Base-by-base conservation (phyloP, 2,113 vertebrate species). In the Ceyx margarethae region DNA sequence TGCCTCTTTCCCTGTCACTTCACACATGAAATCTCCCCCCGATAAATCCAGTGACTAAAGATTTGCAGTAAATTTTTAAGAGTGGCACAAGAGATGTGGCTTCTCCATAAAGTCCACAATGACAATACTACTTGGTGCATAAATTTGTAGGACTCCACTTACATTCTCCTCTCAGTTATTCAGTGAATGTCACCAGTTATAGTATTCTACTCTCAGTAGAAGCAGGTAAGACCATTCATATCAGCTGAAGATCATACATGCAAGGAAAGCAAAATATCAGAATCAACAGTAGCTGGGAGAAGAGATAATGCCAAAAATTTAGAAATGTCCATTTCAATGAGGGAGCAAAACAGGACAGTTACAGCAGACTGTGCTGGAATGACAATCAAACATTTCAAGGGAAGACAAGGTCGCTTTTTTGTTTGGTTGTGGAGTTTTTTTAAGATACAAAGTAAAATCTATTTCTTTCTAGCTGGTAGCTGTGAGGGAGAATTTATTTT, bases 291-390 rank as follows among this genome's bases (percentile, higher is more conserved):
- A 61, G 6, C 20, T 85, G 60, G 9, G 29, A 82, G 35, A 33
- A 77, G 60, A 85, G 46, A 67, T 13, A 7, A 42, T 64, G 16
- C n/a, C 37, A 80, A 83, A 91, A 77, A 77, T 53, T 60, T 69
- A 66, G 48, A 61, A 95, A 83, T 51, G 62, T 64, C 42, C 18
- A 17, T 60, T 85, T 87, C 48, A 66, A 3, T 81, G 35, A 80
- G 20, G 11, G 28, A 89, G 20, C 14, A 26, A 71, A 95, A 35
- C 51, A 90, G 87, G 80, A 83, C 79, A 85, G 89, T 84, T 93
- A 26, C 12, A 69, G 33, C 10, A 76, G 68, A 53, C 43, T 68
- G 28, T 62, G n/a, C 26, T 23, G n/a, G 23, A 64, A 23, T 75
- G 19, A 14, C 35, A 78, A 43, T 45, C 31, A 71, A 62, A 51